Percentiles rank a stretch among this genome's conserved stretches.
phyloP scores from a whole-genome alignment of 2,797 vertebrate species.

The Sebastiscus albofasciatus region DNA sequence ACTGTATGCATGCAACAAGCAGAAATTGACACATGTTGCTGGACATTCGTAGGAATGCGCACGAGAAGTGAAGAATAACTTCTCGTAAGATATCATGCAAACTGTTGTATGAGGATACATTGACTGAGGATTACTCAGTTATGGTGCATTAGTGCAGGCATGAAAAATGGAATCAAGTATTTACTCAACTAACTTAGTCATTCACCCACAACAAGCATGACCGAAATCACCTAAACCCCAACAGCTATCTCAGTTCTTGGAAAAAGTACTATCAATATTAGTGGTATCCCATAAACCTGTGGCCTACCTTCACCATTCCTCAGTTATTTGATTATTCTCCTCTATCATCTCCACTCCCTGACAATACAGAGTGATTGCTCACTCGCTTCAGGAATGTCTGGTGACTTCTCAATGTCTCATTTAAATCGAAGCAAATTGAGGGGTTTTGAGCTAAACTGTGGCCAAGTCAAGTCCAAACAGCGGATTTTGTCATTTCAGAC shows the following conservation, averaged over 20 bases:
- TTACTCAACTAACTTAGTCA: conserved; percentile 18
- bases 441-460: conserved; percentile 71
- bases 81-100: no score
- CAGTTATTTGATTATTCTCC: conserved; percentile 27
- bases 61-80: no score
- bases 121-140: background rate
- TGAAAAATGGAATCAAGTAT: conserved; percentile 6
- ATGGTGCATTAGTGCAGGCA: background rate
- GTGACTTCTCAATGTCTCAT: conserved; percentile 75
- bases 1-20: no score
- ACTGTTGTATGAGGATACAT: no score
- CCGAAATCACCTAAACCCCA: conserved; percentile 4
- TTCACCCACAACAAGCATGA: conserved; percentile 1
- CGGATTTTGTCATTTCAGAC: conserved; percentile 62
- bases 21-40: no score
- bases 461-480: conserved; percentile 76
- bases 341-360: conserved; percentile 32
- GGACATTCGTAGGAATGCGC: no score
- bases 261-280: conserved; percentile 29
- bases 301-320: conserved; percentile 13
- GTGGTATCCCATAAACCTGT: conserved; percentile 31
- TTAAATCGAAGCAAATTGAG: conserved; percentile 78
- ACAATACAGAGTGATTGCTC: conserved; percentile 53
- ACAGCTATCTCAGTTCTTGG: conserved; percentile 15
- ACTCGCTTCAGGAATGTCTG: conserved; percentile 76